Conservation (phyloP, 2,113 vertebrate genomes). For the Galemys pyrenaicus region DNA sequence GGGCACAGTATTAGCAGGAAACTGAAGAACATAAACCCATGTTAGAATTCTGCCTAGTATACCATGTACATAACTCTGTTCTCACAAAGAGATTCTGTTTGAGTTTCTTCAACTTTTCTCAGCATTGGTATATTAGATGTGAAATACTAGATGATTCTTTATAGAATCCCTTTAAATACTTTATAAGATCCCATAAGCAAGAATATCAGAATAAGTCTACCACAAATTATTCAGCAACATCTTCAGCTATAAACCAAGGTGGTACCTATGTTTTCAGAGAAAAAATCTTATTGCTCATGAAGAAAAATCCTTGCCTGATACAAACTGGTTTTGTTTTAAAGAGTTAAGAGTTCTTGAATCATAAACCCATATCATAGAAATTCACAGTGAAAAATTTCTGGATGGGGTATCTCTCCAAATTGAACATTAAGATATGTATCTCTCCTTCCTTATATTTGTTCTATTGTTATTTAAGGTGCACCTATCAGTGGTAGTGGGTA, state of each 20-base stretch:
- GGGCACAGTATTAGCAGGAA: background rate
- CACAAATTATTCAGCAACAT: background rate
- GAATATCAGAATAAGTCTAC: background rate
- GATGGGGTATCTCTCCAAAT: background rate
- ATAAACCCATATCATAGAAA: background rate
- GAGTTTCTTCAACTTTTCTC: background rate
- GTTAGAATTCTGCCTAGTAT: background rate
- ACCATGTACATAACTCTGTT: background rate
- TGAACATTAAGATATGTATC: background rate
- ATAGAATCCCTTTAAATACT: background rate
- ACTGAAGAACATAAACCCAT: background rate
- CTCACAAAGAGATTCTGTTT: background rate
- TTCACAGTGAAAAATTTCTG: background rate
- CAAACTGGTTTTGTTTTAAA: background rate
- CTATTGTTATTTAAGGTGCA: background rate
- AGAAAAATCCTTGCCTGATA: background rate
- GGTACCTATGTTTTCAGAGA: background rate
- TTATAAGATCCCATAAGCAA: background rate
- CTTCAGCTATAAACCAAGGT: background rate
- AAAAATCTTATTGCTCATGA: background rate
- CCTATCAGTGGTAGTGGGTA: background rate
- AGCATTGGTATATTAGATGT: background rate
- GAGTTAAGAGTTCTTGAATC: background rate
- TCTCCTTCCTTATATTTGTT: background rate
- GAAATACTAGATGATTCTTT: background rate